These are phyloP conservation scores for Cremastobaeus sp. DNA, from an alignment of 2,888 invertebrate species.

Conservation along the genomic window DNA sequence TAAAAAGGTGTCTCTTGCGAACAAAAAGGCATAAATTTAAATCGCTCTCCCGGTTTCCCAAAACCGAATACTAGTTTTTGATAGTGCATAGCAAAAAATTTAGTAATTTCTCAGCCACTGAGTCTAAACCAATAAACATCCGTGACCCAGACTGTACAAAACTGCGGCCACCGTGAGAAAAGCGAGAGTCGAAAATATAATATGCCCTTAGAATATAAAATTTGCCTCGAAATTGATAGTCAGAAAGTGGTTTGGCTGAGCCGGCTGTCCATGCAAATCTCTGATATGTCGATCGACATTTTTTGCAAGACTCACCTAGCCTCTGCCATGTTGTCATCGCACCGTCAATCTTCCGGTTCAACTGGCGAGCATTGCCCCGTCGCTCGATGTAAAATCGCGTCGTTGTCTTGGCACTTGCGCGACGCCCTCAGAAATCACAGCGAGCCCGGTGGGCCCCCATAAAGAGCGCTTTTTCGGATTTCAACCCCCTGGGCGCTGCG, in stretches of 20 bases:
- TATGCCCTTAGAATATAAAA: too few species aligned
- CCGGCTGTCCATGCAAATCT: too few species aligned
- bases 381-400: background rate
- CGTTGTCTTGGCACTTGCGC: conserved; percentile 13
- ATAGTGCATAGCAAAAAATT: conserved; percentile 14
- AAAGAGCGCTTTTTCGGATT: too few species aligned
- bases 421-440: conserved; percentile 3
- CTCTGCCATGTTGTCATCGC: conserved; percentile 46
- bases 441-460: too few species aligned
- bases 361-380: conserved; percentile 22
- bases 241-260: too few species aligned
- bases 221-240: too few species aligned
- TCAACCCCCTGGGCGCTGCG: too few species aligned
- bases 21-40: conserved; percentile 11
- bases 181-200: background rate
- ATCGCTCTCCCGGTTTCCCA: conserved; percentile 16
- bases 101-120: conserved; percentile 22
- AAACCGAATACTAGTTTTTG: conserved; percentile 31
- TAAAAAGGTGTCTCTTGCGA: too few species aligned
- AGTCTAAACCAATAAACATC: conserved; percentile 11
- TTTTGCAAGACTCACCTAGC: conserved; percentile 15
- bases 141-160: too few species aligned
- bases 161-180: too few species aligned
- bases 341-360: conserved; percentile 14
- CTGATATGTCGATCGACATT: conserved; percentile 16